Conservation (phyloP, 2,113 vertebrate species). For the Petrocephalus zakoni region DNA sequence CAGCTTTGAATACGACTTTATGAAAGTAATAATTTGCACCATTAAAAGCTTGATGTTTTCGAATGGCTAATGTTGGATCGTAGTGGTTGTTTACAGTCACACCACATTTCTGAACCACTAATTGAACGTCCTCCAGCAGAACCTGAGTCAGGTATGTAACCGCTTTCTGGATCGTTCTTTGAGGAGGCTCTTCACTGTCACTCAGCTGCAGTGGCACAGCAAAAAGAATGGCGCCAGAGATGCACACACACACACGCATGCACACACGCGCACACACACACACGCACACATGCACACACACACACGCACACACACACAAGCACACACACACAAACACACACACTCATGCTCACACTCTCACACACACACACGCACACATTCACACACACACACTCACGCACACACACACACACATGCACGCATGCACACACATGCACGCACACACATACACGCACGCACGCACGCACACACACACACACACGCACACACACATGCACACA, state of each 20-base stretch:
- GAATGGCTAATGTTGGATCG: background rate
- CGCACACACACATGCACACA: background rate
- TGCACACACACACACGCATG: background rate
- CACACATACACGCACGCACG: background rate
- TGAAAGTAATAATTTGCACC: background rate
- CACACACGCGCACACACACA: background rate
- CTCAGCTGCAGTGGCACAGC: background rate
- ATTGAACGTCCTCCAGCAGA: background rate
- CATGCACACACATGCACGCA: background rate
- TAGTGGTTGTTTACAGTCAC: background rate
- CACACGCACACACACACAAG: background rate
- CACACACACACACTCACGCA: background rate
- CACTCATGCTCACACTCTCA: no score
- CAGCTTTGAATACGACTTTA: background rate
- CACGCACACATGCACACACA: background rate
- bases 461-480: background rate
- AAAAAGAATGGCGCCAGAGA: background rate
- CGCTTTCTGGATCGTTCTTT: constrained; percentile 26
- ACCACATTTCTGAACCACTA: background rate
- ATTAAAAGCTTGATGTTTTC: background rate
- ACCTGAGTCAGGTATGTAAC: background rate
- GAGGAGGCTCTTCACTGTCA: constrained; percentile 30
- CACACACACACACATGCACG: background rate
- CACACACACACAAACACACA: background rate
- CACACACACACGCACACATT: background rate